A percentile compares a stretch with the other conserved stretches of the same genome.
These are phyloP conservation scores for Sycophila sp. DNA, from an alignment of 1,140 invertebrate genomes.

Conservation along the genomic window DNA sequence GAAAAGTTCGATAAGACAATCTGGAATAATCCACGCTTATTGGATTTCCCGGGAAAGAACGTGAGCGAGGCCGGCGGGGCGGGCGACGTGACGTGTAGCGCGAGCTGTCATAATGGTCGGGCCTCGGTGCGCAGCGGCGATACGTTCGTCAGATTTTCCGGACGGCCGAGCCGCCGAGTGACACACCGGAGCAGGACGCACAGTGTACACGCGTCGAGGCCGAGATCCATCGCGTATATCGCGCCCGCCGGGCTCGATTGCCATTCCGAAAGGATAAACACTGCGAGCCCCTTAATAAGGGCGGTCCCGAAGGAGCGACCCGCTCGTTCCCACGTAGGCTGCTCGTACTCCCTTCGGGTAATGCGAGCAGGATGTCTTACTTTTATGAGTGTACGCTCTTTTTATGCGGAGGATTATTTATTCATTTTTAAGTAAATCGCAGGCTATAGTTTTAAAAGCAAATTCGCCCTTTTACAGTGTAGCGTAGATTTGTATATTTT, in stretches of 20 bases:
- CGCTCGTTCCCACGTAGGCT: not conserved
- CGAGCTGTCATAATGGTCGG: conserved; percentile 20
- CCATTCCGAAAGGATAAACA: conserved; percentile 7
- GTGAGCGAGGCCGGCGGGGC: not conserved
- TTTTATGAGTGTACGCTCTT: too few relatives aligned
- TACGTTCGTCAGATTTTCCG: conserved; percentile 50
- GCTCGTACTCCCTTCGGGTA: too few relatives aligned
- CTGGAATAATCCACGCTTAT: conserved; percentile 24
- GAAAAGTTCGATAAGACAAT: conserved; percentile 32
- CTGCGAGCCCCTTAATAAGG: not conserved
- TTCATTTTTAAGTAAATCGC: too few relatives aligned
- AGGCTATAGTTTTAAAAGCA: too few relatives aligned
- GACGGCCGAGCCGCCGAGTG: conserved; percentile 29
- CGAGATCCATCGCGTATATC: not conserved
- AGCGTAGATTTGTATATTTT: too few relatives aligned
- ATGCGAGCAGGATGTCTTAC: too few relatives aligned
- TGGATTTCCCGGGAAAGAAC: conserved; percentile 21
- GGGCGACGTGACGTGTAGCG: not conserved
- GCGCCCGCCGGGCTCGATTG: not conserved
- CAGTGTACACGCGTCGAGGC: too few relatives aligned
- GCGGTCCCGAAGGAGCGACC: not conserved
- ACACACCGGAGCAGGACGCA: not conserved
- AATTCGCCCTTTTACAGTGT: too few relatives aligned
- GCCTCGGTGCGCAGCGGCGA: not conserved
- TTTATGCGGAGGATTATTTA: too few relatives aligned